A percentile compares a stretch with the other conserved stretches of the same genome.
These are phyloP conservation scores for Jaculus jaculus DNA, from an alignment of 2,113 vertebrate genomes.

Conservation along the genomic window DNA sequence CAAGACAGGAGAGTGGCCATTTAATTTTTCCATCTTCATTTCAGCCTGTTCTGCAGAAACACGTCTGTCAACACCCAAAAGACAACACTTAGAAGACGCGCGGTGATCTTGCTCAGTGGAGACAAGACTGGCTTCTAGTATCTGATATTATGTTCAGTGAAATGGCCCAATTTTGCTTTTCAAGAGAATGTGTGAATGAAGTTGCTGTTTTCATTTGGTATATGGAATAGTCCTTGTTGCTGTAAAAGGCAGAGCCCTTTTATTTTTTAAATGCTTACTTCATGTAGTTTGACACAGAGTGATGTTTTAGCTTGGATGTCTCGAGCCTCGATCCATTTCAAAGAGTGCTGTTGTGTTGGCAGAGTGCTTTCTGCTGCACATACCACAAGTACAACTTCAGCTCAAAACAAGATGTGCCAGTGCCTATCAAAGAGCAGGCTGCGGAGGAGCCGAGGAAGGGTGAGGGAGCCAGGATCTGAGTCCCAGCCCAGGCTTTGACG, in stretches of 20 bases:
- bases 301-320: conserved; percentile 13
- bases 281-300: conserved; percentile 42
- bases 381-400: conserved; percentile 43
- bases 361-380: conserved; percentile 4
- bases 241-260: conserved; percentile 44
- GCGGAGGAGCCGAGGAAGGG: conserved; percentile 5
- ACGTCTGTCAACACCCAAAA: not conserved
- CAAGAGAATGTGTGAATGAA: conserved; percentile 16
- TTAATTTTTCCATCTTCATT: not conserved
- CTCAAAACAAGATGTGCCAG: not conserved
- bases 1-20: not conserved
- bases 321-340: conserved; percentile 34
- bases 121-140: not conserved
- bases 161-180: conserved; percentile 30
- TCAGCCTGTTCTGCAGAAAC: not conserved
- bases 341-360: conserved; percentile 36
- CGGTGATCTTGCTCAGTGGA: not conserved
- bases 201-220: conserved; percentile 35
- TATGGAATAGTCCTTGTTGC: conserved; percentile 33
- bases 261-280: conserved; percentile 60
- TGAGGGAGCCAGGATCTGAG: not conserved
- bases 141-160: not conserved
- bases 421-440: conserved; percentile 24
- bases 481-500: not conserved
- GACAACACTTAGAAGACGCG: not conserved